A percentile compares a stretch with the other conserved stretches of the same genome.
Evolutionary conservation across 2,113 vertebrate species (phyloP).

Genomic region (Acanthochromis polyacanthus): DNA sequence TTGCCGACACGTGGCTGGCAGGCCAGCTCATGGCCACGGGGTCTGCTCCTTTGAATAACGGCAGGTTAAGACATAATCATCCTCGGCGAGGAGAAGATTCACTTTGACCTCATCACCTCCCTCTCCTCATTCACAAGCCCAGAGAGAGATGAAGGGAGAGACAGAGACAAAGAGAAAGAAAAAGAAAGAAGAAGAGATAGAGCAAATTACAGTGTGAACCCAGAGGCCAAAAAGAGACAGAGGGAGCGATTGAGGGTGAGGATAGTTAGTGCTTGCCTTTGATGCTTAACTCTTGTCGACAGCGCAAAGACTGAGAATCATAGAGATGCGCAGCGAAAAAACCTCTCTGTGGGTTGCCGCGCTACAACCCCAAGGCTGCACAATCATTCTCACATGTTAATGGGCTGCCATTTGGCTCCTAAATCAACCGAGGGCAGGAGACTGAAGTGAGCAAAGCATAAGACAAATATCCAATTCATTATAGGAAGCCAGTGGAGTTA

Average conservation of each 20-base stretch:
- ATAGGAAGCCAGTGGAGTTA: constrained; percentile 46
- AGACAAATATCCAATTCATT: constrained; percentile 77
- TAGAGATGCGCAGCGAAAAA: constrained; percentile 59
- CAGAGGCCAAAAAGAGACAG: constrained; percentile 73
- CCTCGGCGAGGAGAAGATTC: constrained; percentile 82
- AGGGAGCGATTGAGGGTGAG: constrained; percentile 74
- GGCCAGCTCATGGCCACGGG: constrained; percentile 78
- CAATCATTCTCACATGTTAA: constrained; percentile 80
- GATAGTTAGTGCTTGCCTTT: constrained; percentile 78
- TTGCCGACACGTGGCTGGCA: constrained; percentile 57
- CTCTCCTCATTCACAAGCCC: constrained; percentile 73
- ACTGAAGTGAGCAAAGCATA: constrained; percentile 63
- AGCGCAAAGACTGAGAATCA: constrained; percentile 73
- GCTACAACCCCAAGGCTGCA: constrained; percentile 70
- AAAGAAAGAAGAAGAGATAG: constrained; percentile 54
- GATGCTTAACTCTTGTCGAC: constrained; percentile 79
- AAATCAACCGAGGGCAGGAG: constrained; percentile 75
- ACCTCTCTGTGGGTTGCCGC: constrained; percentile 69
- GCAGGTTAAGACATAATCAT: constrained; percentile 86
- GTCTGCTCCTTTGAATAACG: constrained; percentile 81
- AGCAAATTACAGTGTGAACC: constrained; percentile 77
- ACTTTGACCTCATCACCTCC: constrained; percentile 83
- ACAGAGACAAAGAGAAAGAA: constrained; percentile 62
- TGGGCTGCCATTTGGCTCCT: constrained; percentile 79
- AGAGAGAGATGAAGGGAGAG: constrained; percentile 69